These are phyloP conservation scores for Homarus gammarus DNA, from an alignment of 2,888 invertebrate species.

Conservation along the genomic window DNA sequence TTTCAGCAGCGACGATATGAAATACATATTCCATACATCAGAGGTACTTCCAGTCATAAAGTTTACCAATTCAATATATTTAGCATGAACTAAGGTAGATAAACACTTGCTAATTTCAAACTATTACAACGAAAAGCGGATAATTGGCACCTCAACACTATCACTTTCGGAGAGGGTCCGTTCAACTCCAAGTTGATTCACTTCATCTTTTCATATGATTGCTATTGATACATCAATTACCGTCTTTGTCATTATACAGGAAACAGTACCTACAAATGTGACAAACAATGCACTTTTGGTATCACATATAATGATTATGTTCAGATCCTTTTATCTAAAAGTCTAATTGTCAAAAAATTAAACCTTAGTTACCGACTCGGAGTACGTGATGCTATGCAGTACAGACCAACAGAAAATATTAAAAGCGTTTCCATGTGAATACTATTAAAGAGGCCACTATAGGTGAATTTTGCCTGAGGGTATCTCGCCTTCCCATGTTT, in stretches of 20 bases:
- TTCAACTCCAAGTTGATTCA: slow-evolving; percentile 61
- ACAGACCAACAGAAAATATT: too few species aligned
- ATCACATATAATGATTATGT: too few species aligned
- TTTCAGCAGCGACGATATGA: too few species aligned
- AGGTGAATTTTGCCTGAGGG: slow-evolving; percentile 32
- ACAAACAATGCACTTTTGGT: too few species aligned
- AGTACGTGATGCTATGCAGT: too few species aligned
- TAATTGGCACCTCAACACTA: slow-evolving; percentile 48
- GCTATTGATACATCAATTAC: neutral
- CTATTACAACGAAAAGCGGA: neutral
- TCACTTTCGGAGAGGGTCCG: slow-evolving; percentile 53
- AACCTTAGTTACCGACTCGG: too few species aligned
- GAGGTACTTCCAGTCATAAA: too few species aligned
- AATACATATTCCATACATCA: too few species aligned
- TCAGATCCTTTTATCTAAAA: too few species aligned
- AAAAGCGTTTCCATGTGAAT: too few species aligned
- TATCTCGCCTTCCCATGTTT: slow-evolving; percentile 42
- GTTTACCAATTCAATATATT: too few species aligned
- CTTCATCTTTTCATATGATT: slow-evolving; percentile 49
- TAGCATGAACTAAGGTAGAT: neutral
- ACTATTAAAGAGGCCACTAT: slow-evolving; percentile 19
- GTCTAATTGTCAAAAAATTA: too few species aligned
- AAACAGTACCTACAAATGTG: neutral
- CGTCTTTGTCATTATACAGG: neutral
- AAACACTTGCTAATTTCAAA: neutral